A percentile compares a stretch with the other conserved stretches of the same genome.
Evolutionary conservation across 2,797 vertebrate genomes (phyloP).

Genomic region (Gallinago nigripennis): DNA sequence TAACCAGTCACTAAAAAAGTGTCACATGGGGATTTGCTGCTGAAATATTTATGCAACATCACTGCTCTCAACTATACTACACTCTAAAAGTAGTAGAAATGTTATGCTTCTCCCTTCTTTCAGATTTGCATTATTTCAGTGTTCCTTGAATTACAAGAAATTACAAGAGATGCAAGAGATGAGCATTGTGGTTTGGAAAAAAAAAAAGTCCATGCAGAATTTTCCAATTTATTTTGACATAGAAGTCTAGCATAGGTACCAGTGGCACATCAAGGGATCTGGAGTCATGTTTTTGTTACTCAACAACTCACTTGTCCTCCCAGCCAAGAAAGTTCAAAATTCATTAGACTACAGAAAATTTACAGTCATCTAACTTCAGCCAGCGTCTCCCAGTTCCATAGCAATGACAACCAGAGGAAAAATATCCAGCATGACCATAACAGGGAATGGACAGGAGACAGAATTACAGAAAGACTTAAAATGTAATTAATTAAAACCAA

Average conservation of each 20-base stretch:
- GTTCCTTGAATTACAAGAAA: not conserved
- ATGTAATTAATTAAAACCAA: not conserved
- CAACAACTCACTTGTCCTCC: not conserved
- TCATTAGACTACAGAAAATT: not conserved
- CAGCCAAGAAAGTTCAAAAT: not conserved
- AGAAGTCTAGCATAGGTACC: not conserved
- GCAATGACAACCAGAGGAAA: not conserved
- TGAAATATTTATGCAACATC: not conserved
- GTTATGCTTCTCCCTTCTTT: not conserved
- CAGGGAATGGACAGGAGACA: not conserved
- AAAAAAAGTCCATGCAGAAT: not conserved
- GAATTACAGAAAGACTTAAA: not conserved
- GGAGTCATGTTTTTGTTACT: not conserved
- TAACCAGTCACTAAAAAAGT: not conserved
- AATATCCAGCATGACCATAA: not conserved
- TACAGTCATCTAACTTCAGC: not conserved
- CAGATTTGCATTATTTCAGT: not conserved
- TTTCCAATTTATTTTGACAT: not conserved
- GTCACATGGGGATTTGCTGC: not conserved
- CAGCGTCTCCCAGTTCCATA: not conserved
- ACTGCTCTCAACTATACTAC: not conserved
- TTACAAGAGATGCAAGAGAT: not conserved
- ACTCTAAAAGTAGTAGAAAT: not conserved
- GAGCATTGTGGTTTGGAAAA: not conserved
- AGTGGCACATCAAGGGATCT: not conserved